Conservation (phyloP, 1,140 invertebrate genomes). For the Penaeus vannamei region DNA sequence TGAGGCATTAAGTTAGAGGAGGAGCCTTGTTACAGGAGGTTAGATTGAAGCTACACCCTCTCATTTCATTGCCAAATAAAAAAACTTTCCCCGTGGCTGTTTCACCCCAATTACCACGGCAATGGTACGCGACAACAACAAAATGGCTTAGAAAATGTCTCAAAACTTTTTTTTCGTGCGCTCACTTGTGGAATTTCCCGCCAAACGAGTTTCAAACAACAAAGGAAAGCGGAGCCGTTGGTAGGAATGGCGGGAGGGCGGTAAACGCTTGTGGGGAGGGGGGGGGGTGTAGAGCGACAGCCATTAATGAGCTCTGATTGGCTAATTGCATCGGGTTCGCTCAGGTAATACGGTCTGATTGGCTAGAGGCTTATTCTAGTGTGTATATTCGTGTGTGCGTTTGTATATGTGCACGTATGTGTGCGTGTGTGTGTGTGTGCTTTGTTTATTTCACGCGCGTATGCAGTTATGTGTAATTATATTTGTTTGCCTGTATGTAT, state of each 20-base stretch:
- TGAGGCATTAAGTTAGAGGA: not conserved
- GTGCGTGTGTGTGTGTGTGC: too few species aligned
- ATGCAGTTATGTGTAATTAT: too few species aligned
- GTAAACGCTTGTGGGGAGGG: not conserved
- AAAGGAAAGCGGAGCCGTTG: slow-evolving; percentile 2
- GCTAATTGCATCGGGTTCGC: slow-evolving; percentile 23
- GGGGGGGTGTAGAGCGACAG: slow-evolving; percentile 1
- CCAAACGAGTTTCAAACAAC: slow-evolving; percentile 31
- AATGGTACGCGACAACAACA: slow-evolving; percentile 42
- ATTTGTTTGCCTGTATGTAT: too few species aligned
- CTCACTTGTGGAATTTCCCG: slow-evolving; percentile 45
- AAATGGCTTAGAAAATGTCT: slow-evolving; percentile 32
- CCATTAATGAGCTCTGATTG: slow-evolving; percentile 41
- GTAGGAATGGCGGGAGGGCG: too few species aligned
- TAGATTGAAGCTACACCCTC: slow-evolving; percentile 14
- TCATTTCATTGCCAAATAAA: slow-evolving; percentile 43
- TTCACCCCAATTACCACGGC: slow-evolving; percentile 40
- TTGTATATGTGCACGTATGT: too few species aligned
- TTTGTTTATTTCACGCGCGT: too few species aligned
- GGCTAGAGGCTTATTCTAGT: not conserved
- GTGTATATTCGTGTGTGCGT: too few species aligned
- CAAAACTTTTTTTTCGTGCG: not conserved
- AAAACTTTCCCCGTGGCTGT: slow-evolving; percentile 23
- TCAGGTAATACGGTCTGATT: slow-evolving; percentile 12
- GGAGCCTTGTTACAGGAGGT: not conserved